Evolutionary conservation across 1,140 invertebrate species (phyloP).

Genomic region (Neomicropteryx cornuta): DNA sequence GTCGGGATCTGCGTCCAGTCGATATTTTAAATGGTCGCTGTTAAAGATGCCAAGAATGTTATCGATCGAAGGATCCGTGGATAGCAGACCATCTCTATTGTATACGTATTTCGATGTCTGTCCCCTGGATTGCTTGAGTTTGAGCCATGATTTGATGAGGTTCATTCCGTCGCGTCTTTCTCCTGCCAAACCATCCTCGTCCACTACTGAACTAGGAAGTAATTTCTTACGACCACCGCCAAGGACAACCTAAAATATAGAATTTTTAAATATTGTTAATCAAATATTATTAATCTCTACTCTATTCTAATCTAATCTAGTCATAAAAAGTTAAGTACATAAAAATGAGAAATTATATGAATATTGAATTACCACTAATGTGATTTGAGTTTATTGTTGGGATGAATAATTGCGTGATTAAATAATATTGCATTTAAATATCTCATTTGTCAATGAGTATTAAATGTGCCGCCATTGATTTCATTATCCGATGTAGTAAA

Average conservation of each 20-base stretch:
- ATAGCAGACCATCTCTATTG: conserved; percentile 37
- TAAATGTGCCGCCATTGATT: no score
- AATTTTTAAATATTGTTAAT: no score
- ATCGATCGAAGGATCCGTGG: conserved; percentile 17
- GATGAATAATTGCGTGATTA: no score
- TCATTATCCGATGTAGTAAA: no score
- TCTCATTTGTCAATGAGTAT: no score
- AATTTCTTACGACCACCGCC: conserved; percentile 46
- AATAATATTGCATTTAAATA: no score
- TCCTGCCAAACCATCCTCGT: conserved; percentile 30
- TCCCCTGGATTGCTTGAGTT: conserved; percentile 11
- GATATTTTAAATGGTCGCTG: conserved; percentile 23
- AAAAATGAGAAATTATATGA: no score
- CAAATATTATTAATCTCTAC: no score
- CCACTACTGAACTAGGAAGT: conserved; percentile 24
- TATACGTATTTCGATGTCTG: conserved; percentile 38
- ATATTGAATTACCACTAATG: no score
- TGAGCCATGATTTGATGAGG: conserved; percentile 23
- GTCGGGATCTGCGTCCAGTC: conserved; percentile 35
- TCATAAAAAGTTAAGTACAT: no score
- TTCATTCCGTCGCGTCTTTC: conserved; percentile 24
- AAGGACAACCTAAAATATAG: conserved; percentile 35
- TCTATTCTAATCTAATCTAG: no score
- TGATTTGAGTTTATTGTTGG: no score
- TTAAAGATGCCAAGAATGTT: conserved; percentile 27